Evolutionary conservation across 2,113 vertebrate species (phyloP).

Genomic region (Gavia stellata): DNA sequence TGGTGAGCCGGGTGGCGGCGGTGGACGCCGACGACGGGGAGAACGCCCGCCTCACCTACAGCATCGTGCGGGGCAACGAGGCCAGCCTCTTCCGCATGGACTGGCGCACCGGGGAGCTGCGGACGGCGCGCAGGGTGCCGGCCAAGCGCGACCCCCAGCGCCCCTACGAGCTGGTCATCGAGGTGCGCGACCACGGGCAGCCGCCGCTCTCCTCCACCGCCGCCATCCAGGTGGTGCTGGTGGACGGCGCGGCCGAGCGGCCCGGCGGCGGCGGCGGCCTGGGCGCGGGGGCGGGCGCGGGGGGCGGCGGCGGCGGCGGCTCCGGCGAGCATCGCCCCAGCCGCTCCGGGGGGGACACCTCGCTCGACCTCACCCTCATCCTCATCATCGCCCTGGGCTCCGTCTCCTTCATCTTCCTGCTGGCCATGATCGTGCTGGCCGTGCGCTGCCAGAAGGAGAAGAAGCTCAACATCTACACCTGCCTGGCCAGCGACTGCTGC

Average conservation of each 20-base stretch:
- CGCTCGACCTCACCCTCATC: constrained; percentile 91
- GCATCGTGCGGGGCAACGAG: constrained; percentile 90
- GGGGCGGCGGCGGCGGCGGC: constrained; percentile 17
- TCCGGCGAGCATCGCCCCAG: constrained; percentile 70
- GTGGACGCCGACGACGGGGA: constrained; percentile 95
- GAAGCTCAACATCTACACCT: constrained; percentile 92
- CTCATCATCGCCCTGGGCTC: constrained; percentile 95
- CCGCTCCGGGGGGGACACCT: constrained; percentile 80
- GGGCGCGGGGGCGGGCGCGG: neutral
- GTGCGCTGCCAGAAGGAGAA: constrained; percentile 97
- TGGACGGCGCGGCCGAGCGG: constrained; percentile 84
- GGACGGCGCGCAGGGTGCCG: constrained; percentile 85
- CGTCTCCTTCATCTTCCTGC: constrained; percentile 92
- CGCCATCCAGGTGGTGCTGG: constrained; percentile 83
- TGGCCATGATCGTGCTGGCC: constrained; percentile 95
- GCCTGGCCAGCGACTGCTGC: constrained; percentile 89
- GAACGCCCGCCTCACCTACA: constrained; percentile 92
- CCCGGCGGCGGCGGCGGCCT: constrained; percentile 25
- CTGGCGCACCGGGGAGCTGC: constrained; percentile 93
- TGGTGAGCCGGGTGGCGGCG: constrained; percentile 89
- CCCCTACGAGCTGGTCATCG: constrained; percentile 89
- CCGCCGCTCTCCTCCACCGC: constrained; percentile 92
- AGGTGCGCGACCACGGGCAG: constrained; percentile 94
- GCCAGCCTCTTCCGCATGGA: constrained; percentile 93
- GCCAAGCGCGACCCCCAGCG: constrained; percentile 86